Base-by-base conservation (phyloP, 2,888 invertebrate genomes). In the Corythucha ciliata region DNA sequence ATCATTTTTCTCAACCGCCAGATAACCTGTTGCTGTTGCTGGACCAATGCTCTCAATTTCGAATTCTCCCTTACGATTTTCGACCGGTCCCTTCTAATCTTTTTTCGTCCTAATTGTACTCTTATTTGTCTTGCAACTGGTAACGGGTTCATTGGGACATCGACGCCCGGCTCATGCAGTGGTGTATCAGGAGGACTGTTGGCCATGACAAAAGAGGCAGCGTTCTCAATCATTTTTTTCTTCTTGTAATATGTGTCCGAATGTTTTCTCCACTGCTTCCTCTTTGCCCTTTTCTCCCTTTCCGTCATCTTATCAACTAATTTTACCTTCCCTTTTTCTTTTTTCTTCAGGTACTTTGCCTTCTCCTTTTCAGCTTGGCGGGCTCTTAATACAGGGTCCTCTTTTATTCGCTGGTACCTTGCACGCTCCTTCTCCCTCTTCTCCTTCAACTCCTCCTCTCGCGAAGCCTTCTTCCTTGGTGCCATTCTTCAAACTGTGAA, bases 271-370 rank as follows among this genome's bases (percentile, higher is more conserved):
- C 33, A 33, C 3, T n/a, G n/a, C n/a, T n/a, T n/a, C n/a, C n/a
- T n/a, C n/a, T n/a, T 33, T 37, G 10, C 8, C 37, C 37, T 37
- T 18, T 37, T 37, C 10, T 37, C 37, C 16, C 20, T 37, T 37
- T 3, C 37, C 37, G 37, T 5, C 14, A 36, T 36, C 36, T 36
- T 36, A 36, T 36, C 10, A 5, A 36, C 36, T 36, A 10, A 10
- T 14, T 36, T 36, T 36, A 36, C 36, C 36, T 36, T 36, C 3
- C 16, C 36, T 36, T 36, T 3, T 10, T 36, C 36, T 10, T 36
- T 36, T 21, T 36, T 36, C 36, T 36, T 36, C 10, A 3, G 3
- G 36, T 36, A 36, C 14, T 33, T 33, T 6, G 3, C 33, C 6
- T 6, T 33, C 33, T 33, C 33, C 33, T 33, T 33, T 6, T 33